Percentiles rank a stretch among this genome's conserved stretches.
These are phyloP conservation scores for Rotaria magnacalcarata DNA, from an alignment of 2,888 invertebrate genomes.

Conservation along the genomic window DNA sequence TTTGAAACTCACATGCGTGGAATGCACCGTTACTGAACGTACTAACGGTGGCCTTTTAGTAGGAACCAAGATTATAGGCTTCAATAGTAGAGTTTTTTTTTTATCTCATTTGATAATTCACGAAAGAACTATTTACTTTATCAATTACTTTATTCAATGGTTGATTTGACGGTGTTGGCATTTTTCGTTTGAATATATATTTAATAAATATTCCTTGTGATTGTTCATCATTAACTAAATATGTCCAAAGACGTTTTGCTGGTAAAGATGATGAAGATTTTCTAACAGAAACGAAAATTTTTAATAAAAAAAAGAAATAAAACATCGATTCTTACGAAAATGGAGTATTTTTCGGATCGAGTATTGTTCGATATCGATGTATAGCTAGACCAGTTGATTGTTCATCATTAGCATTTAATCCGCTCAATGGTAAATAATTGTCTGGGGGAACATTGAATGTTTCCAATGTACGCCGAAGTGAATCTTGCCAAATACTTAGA, in stretches of 20 bases:
- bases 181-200: slow-evolving; percentile 70
- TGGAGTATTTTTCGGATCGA: slow-evolving; percentile 89
- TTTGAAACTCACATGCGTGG: neutral
- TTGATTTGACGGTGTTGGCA: slow-evolving; percentile 39
- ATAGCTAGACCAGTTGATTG: slow-evolving; percentile 68
- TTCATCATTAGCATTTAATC: slow-evolving; percentile 67
- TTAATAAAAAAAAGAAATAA: neutral
- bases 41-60: neutral
- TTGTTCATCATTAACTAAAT: slow-evolving; percentile 80
- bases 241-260: slow-evolving; percentile 77
- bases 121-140: neutral
- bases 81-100: slow-evolving; percentile 48
- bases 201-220: slow-evolving; percentile 91
- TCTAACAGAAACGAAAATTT: slow-evolving; percentile 39
- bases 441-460: slow-evolving; percentile 69
- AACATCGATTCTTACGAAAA: slow-evolving; percentile 67
- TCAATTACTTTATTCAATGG: neutral
- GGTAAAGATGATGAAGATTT: slow-evolving; percentile 64
- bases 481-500: slow-evolving; percentile 81
- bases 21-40: slow-evolving; percentile 41
- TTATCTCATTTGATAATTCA: neutral
- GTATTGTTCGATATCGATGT: slow-evolving; percentile 81
- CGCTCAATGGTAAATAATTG: slow-evolving; percentile 70
- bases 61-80: neutral
- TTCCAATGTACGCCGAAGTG: slow-evolving; percentile 68